These are phyloP conservation scores for Butorides virescens DNA, from an alignment of 2,113 vertebrate genomes.

Conservation along the genomic window DNA sequence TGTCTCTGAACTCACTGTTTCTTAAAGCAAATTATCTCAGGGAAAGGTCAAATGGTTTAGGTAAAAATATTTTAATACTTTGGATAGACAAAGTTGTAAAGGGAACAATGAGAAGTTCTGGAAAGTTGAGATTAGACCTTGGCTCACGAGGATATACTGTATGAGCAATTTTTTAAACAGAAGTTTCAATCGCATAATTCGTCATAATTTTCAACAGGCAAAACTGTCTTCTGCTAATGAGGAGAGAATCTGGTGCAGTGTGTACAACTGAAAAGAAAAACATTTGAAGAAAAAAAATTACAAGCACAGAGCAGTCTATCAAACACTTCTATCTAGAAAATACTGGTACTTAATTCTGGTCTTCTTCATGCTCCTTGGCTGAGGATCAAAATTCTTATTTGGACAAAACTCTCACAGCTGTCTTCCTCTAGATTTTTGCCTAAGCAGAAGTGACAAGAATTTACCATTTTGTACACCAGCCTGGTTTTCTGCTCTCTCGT, in stretches of 20 bases:
- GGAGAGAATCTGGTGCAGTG: background rate
- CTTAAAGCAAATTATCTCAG: conserved; percentile 34
- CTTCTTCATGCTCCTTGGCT: conserved; percentile 57
- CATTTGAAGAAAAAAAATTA: background rate
- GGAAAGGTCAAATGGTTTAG: conserved; percentile 15
- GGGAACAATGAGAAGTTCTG: background rate
- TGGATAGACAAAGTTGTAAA: background rate
- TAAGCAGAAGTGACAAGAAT: conserved; percentile 42
- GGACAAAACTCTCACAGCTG: conserved; percentile 58
- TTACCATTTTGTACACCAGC: conserved; percentile 38
- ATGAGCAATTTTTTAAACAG: background rate
- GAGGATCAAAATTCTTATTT: conserved; percentile 57
- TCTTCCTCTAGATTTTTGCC: conserved; percentile 56
- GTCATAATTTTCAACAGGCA: background rate
- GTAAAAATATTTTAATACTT: background rate
- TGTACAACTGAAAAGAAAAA: conserved; percentile 10
- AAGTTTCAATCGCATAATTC: background rate
- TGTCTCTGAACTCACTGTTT: background rate
- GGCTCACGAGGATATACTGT: background rate
- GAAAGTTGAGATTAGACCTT: background rate
- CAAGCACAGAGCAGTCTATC: background rate
- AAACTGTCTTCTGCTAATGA: background rate
- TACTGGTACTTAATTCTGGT: conserved; percentile 51
- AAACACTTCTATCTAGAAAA: conserved; percentile 49
- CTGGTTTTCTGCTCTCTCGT: conserved; percentile 43